Percentiles rank a stretch among this genome's conserved stretches.
These are phyloP conservation scores for Stigmatopora nigra DNA, from an alignment of 2,113 vertebrate species.

Conservation along the genomic window DNA sequence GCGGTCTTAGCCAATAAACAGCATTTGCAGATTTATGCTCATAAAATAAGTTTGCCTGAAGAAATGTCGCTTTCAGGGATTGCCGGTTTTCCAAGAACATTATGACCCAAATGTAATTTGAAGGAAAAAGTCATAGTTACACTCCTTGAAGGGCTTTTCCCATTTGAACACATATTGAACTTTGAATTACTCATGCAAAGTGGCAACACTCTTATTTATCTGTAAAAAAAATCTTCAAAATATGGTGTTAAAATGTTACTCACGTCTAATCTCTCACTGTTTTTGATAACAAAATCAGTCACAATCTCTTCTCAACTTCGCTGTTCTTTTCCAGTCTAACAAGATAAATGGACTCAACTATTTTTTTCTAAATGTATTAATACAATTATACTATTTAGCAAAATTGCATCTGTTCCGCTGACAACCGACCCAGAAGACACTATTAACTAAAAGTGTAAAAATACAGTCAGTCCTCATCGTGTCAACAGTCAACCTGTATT, in stretches of 20 bases:
- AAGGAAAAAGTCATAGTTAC: not conserved
- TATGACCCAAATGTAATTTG: not conserved
- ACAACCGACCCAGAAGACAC: not conserved
- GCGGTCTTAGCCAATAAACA: slow-evolving; percentile 4
- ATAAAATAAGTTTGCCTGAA: slow-evolving; percentile 34
- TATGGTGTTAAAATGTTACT: not conserved
- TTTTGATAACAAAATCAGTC: slow-evolving; percentile 12
- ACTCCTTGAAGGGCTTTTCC: no score
- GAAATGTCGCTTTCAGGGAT: slow-evolving; percentile 23
- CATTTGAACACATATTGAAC: not conserved
- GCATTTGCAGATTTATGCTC: not conserved
- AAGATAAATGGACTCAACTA: not conserved
- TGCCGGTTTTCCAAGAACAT: slow-evolving; percentile 1
- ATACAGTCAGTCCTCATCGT: not conserved
- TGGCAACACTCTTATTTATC: not conserved
- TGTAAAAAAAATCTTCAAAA: not conserved
- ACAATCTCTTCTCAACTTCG: slow-evolving; percentile 10
- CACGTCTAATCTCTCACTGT: not conserved
- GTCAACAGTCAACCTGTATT: not conserved
- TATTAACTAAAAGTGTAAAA: not conserved
- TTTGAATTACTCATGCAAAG: not conserved
- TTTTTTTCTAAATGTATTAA: slow-evolving; percentile 1
- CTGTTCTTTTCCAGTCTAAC: not conserved
- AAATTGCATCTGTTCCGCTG: not conserved
- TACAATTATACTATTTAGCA: not conserved